Conservation (phyloP, 2,888 invertebrate species). For the Terebella lapidaria region DNA sequence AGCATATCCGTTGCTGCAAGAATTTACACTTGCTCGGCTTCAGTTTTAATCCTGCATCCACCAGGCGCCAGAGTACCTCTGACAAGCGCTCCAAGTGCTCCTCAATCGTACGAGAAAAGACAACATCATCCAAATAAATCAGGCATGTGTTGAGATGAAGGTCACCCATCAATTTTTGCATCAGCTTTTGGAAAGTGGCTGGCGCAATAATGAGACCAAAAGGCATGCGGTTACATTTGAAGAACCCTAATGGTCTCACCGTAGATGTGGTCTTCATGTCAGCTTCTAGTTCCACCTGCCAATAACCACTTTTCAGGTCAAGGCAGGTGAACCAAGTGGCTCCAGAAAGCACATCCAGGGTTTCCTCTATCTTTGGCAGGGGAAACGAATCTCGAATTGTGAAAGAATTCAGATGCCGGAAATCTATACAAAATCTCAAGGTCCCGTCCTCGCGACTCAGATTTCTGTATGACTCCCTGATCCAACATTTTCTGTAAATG, state of each 20-base stretch:
- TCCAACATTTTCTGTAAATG: too few species aligned
- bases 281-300: neutral
- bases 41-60: neutral
- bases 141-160: neutral
- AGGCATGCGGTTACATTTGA: neutral
- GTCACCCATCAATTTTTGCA: slow-evolving; percentile 2
- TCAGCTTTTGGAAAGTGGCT: slow-evolving; percentile 2
- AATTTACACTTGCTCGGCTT: slow-evolving; percentile 1
- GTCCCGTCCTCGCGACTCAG: too few species aligned
- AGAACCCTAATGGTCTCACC: slow-evolving; percentile 1
- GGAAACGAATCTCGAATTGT: neutral
- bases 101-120: neutral
- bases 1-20: neutral
- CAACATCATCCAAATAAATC: too few species aligned
- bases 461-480: too few species aligned
- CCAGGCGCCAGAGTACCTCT: neutral
- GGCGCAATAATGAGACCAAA: slow-evolving; percentile 2
- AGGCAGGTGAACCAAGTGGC: too few species aligned
- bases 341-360: too few species aligned
- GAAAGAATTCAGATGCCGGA: neutral
- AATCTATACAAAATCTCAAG: slow-evolving; percentile 4
- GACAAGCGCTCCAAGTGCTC: neutral
- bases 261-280: slow-evolving; percentile 1
- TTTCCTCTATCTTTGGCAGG: too few species aligned
- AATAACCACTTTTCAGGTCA: neutral